Percentiles rank a stretch among this genome's conserved stretches.
Evolutionary conservation across 2,113 vertebrate species (phyloP).

Genomic region (Pelvicachromis taeniatus): DNA sequence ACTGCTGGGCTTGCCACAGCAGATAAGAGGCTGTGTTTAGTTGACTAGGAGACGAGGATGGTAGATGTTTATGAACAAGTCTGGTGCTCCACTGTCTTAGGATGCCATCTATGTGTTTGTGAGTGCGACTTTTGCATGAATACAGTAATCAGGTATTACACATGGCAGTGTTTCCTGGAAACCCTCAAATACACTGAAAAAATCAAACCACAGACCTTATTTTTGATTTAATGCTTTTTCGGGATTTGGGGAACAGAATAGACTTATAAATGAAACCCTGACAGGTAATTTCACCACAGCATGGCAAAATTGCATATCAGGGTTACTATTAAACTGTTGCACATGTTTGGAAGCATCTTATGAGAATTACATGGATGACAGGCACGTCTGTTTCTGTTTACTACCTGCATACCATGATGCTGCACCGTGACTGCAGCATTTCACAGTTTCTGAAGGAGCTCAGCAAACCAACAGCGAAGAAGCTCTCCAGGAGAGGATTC

Average conservation of each 20-base stretch:
- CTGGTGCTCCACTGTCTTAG: background rate
- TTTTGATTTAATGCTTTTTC: background rate
- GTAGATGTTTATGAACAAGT: conserved; percentile 6
- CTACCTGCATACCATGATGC: background rate
- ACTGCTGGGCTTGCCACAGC: background rate
- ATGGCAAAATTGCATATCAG: background rate
- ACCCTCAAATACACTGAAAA: background rate
- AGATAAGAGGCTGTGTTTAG: background rate
- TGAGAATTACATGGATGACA: conserved; percentile 18
- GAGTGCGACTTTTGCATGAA: background rate
- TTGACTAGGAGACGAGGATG: background rate
- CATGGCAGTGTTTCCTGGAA: background rate
- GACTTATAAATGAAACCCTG: background rate
- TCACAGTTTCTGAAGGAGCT: conserved; percentile 31
- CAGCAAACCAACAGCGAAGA: conserved; percentile 12
- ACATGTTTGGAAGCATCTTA: background rate
- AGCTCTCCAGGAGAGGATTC: conserved; percentile 26
- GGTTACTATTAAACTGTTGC: background rate
- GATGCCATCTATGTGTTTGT: background rate
- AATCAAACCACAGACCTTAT: background rate
- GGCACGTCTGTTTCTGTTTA: conserved; percentile 31
- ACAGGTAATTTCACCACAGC: background rate
- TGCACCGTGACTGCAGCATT: conserved; percentile 27
- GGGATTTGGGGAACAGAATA: background rate
- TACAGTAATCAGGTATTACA: background rate